Evolutionary conservation across 2,797 vertebrate species (phyloP).

Genomic region (Mico argentatus): DNA sequence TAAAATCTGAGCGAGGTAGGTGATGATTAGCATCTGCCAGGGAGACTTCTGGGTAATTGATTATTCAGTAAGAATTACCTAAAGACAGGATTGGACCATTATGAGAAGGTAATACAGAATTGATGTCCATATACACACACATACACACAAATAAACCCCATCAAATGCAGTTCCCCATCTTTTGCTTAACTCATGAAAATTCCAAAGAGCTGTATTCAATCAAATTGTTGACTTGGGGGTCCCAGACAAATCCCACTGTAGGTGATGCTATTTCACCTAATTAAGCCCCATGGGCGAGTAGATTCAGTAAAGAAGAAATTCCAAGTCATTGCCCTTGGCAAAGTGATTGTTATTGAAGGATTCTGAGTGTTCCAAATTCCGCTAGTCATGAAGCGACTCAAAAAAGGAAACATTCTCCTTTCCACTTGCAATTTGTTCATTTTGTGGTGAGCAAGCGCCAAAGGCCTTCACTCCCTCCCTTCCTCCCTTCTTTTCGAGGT

Average conservation of each 20-base stretch:
- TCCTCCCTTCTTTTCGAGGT: background rate
- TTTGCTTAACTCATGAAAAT: background rate
- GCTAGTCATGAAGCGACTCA: background rate
- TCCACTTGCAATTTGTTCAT: background rate
- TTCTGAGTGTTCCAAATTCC: background rate
- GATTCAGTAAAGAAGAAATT: background rate
- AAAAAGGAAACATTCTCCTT: background rate
- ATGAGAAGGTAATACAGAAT: background rate
- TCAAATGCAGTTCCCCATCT: background rate
- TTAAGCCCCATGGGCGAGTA: background rate
- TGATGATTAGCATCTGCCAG: background rate
- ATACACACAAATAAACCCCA: fast-evolving
- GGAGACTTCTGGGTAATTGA: background rate
- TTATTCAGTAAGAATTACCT: background rate
- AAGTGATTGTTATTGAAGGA: background rate
- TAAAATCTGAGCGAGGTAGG: background rate
- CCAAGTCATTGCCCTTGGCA: background rate
- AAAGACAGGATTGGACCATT: background rate
- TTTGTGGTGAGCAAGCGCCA: background rate
- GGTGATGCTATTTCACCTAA: background rate
- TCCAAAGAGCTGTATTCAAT: background rate
- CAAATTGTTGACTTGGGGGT: background rate
- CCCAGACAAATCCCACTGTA: background rate
- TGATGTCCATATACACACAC: background rate
- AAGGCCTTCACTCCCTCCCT: background rate